Conservation (phyloP, 2,113 vertebrate species). For the Nymphicus hollandicus region DNA sequence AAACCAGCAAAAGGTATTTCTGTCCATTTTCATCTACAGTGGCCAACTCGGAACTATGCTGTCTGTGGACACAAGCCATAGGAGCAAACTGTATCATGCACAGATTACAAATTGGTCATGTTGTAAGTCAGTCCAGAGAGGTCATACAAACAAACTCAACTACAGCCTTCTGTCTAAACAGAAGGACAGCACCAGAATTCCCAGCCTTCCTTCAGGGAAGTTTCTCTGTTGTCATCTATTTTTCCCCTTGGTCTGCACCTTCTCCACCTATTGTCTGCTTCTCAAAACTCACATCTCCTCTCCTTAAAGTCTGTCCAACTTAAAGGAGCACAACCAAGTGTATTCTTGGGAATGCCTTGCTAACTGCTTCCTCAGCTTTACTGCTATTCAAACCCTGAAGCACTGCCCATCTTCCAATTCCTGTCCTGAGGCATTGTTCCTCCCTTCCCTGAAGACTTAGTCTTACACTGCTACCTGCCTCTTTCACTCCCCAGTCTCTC, state of each 20-base stretch:
- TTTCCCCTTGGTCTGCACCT: neutral
- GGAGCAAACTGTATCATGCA: neutral
- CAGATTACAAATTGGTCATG: neutral
- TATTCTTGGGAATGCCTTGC: neutral
- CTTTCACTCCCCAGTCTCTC: neutral
- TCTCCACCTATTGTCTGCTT: neutral
- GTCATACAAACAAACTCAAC: neutral
- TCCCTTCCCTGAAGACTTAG: neutral
- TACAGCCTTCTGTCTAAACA: neutral
- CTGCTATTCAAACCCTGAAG: neutral
- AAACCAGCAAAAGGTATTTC: neutral
- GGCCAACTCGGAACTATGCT: neutral
- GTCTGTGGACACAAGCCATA: accelerated
- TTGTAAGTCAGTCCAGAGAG: neutral
- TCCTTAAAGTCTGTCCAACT: neutral
- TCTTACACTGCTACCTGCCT: neutral
- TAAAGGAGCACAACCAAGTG: neutral
- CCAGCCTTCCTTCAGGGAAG: neutral
- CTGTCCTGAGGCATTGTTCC: neutral
- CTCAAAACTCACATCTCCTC: neutral
- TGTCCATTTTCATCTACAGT: neutral
- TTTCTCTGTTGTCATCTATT: neutral
- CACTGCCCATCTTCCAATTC: neutral
- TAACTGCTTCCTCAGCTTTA: neutral
- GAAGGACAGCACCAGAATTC: neutral